Conservation (phyloP, 1,140 invertebrate species). For the Bombus turneri region DNA sequence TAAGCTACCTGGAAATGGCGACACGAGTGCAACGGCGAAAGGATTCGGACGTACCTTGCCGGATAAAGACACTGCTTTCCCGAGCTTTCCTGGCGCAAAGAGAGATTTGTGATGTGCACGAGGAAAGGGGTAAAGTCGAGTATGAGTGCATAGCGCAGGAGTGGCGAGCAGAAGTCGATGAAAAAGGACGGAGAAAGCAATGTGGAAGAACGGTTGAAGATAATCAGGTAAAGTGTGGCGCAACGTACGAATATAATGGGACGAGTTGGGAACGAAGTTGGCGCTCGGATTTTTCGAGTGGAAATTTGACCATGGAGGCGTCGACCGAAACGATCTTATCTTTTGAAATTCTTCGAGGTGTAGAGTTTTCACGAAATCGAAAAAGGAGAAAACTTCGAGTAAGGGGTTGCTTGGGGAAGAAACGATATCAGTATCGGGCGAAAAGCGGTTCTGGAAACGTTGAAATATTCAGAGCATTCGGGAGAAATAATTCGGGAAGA, state of each 20-base stretch:
- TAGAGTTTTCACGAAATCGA: constrained; percentile 35
- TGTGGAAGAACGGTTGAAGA: not conserved
- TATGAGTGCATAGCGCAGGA: too few relatives aligned
- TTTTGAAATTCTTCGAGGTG: not conserved
- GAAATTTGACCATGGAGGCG: not conserved
- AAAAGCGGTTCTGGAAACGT: not conserved
- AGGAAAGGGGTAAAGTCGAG: not conserved
- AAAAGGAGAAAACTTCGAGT: not conserved
- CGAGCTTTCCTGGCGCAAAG: not conserved
- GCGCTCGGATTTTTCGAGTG: constrained; percentile 32
- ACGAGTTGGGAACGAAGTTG: constrained; percentile 23
- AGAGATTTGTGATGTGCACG: not conserved
- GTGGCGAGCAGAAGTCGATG: too few relatives aligned
- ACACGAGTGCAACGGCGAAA: constrained; percentile 28
- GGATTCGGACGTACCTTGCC: constrained; percentile 18
- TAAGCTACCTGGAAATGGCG: constrained; percentile 14
- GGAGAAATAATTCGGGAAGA: not conserved
- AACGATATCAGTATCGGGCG: not conserved
- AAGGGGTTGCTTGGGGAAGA: not conserved
- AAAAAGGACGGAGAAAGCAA: not conserved
- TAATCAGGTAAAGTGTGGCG: not conserved
- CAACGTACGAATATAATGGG: constrained; percentile 1
- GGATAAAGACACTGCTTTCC: constrained; percentile 19
- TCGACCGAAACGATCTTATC: constrained; percentile 3
- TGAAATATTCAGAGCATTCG: not conserved